Base-by-base conservation (phyloP, 2,797 vertebrate genomes). In the Parauchenoglanis ngamensis region DNA sequence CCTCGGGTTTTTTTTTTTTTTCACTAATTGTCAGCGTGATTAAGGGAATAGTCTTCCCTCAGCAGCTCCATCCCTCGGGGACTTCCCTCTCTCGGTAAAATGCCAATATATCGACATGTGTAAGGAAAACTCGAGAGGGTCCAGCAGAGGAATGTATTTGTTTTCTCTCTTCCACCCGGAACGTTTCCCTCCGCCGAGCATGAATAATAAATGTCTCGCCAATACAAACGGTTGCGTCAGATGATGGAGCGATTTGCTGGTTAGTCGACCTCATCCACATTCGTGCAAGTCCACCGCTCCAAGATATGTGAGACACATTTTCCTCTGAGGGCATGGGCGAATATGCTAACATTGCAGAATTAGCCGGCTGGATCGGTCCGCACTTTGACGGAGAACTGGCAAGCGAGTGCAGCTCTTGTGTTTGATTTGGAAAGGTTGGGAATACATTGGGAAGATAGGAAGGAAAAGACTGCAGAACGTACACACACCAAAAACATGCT, bases 181-280 rank as follows among this genome's bases (percentile, higher is more conserved):
- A 89, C 61, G 81, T 75, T 86, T 85, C 57, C 61, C n/a, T 88
- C 77, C 15, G 76, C 67, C n/a, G 59, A 49, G 2, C 85, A 84
- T 78, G 78, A 86, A 90, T 88, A 88, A 88, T 86, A 85, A 70
- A 85, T 49, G 84, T 65, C 19, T 75, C 7, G 49, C 77, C 86
- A 87, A 87, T 68, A 79, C 67, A 88, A 87, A 86, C 56, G 31
- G 21, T 83, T 63, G 82, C 85, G 21, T 89, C 57, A 84, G 87
- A 89, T 81, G 77, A 88, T 85, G 63, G 72, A 86, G 81, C 28
- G 83, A 67, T 88, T 72, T 35, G 54, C 85, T 52, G 65, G 59
- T 31, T 17, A 67, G 68, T 73, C 65, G 35, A 79, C 81, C 85
- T 86, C 23, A 59, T 73, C 49, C 59, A 13, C 31, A 8, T 67